A percentile compares a stretch with the other conserved stretches of the same genome.
Conservation (phyloP, 1,140 invertebrate species). For the Callitettix versicolor region DNA sequence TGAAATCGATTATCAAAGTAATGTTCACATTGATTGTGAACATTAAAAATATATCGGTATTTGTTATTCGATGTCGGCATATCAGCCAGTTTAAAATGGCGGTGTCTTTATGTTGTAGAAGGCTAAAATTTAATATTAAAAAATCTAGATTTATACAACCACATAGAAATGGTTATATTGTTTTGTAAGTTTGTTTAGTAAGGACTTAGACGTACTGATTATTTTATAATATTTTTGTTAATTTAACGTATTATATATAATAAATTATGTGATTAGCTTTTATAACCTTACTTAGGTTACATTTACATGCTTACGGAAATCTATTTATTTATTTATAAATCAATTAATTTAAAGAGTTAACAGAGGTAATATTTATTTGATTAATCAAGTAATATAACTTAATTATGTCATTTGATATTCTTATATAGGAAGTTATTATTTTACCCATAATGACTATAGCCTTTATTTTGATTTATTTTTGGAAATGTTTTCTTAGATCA, state of each 20-base stretch:
- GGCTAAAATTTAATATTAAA: slow-evolving; percentile 26
- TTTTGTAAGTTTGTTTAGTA: slow-evolving; percentile 39
- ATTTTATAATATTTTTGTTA: neutral
- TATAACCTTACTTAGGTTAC: neutral
- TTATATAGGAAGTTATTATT: no score
- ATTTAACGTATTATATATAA: neutral
- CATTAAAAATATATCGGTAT: no score
- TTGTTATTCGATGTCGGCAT: no score
- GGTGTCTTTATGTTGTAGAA: slow-evolving; percentile 31
- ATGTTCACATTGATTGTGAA: no score
- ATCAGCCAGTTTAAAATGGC: slow-evolving; percentile 35
- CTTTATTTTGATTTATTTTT: no score
- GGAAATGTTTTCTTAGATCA: no score
- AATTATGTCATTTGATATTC: no score
- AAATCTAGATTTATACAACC: slow-evolving; percentile 31
- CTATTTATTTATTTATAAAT: neutral
- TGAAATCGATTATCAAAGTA: no score
- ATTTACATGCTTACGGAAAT: neutral
- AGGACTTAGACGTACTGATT: no score
- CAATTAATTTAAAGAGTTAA: neutral
- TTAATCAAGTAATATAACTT: no score
- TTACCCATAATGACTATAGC: no score
- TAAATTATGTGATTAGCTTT: neutral
- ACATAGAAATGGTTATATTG: slow-evolving; percentile 35
- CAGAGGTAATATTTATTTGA: slow-evolving; percentile 1